Percentiles rank a stretch among this genome's conserved stretches.
phyloP scores from a whole-genome alignment of 2,113 vertebrate genomes.

The Ptilonorhynchus violaceus region DNA sequence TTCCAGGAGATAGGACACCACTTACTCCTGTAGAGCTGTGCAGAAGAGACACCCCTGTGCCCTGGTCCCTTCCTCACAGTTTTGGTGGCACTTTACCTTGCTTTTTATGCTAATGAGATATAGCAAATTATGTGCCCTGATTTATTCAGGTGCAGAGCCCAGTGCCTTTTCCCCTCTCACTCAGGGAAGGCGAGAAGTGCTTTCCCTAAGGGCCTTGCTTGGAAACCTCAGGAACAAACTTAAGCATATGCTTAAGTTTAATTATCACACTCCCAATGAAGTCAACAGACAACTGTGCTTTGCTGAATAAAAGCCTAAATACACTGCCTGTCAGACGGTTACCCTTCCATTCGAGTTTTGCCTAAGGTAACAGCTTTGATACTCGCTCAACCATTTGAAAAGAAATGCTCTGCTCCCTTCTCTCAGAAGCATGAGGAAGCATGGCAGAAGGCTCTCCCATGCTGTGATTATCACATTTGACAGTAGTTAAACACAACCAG shows the following conservation, averaged over 20 bases:
- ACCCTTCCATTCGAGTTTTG: background rate
- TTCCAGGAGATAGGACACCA: background rate
- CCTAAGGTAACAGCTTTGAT: background rate
- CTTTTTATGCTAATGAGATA: background rate
- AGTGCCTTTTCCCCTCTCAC: background rate
- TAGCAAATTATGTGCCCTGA: background rate
- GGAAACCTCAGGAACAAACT: background rate
- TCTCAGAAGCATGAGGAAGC: rapidly evolving
- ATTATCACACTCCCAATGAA: background rate
- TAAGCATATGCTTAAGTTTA: background rate
- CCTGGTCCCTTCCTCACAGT: background rate
- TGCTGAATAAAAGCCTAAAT: background rate
- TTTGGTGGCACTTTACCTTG: background rate
- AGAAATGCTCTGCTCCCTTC: background rate
- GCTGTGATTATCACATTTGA: background rate
- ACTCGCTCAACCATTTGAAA: background rate
- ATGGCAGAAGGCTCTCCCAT: background rate
- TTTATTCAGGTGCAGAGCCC: background rate
- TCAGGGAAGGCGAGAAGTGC: background rate
- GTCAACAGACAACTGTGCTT: background rate
- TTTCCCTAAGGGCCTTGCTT: background rate
- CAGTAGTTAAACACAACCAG: background rate
- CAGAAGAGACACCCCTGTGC: background rate
- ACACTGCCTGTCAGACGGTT: background rate
- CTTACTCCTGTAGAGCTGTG: background rate